These are phyloP conservation scores for Meta bourneti DNA, from an alignment of 2,888 invertebrate species.

Conservation along the genomic window DNA sequence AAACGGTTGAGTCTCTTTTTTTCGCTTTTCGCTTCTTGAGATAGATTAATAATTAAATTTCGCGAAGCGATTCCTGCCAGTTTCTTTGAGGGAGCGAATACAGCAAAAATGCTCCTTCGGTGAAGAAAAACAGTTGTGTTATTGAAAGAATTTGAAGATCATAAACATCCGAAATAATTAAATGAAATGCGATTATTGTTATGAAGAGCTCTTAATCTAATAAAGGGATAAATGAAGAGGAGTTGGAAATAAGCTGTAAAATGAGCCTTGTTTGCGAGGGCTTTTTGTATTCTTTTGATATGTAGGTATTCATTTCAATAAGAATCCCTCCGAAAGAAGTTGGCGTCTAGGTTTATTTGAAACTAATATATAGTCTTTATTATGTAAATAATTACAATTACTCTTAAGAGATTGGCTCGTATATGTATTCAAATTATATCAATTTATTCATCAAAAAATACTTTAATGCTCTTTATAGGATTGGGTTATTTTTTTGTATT, in stretches of 20 bases:
- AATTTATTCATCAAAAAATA: too few species aligned
- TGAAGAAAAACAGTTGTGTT: background rate
- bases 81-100: background rate
- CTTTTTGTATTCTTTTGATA: background rate
- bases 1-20: background rate
- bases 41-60: slow-evolving; percentile 47
- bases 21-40: slow-evolving; percentile 3
- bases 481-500: too few species aligned
- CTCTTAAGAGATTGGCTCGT: too few species aligned
- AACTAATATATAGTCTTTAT: too few species aligned
- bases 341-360: too few species aligned
- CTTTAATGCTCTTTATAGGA: too few species aligned
- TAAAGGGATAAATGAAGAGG: background rate
- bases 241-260: background rate
- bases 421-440: too few species aligned
- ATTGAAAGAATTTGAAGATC: background rate
- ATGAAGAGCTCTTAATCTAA: slow-evolving; percentile 18
- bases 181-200: slow-evolving; percentile 29
- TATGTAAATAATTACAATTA: too few species aligned
- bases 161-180: slow-evolving; percentile 22
- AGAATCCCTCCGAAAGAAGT: too few species aligned
- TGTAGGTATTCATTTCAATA: background rate
- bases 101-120: background rate
- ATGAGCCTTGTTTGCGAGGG: background rate
- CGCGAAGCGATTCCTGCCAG: slow-evolving; percentile 19